Evolutionary conservation across 2,113 vertebrate species (phyloP), one percentile per base, ranked within the genome.

Genomic region (Emydocephalus ijimae): DNA sequence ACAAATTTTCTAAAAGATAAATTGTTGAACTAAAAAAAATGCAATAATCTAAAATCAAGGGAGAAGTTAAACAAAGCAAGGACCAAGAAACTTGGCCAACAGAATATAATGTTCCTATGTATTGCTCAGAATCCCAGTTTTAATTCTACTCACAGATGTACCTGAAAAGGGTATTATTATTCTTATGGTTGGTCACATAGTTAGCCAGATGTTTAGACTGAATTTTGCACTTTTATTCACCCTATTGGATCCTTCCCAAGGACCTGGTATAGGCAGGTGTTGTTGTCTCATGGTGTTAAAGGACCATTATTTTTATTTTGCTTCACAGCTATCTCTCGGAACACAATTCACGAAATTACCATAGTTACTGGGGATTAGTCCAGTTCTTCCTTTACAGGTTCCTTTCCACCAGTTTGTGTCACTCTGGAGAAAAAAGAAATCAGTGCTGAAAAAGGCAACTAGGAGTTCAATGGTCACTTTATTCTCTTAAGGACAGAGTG

Each of bases 381-480:
- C 99, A 55, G 98, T 99, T 95, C 98, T 97, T 95, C 99, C 99
- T 97, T 98, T 98, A 95, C 98, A 99, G 15, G 99, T 99, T 87
- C 99, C 99, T 95, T 99, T 99, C 99, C 99, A 99, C 99, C 99
- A 99, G 85, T 99, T 99, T 97, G 97, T 98, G 97, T 99, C 99
- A 97, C 98, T 99, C 99, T 99, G 95, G 10, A 94, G 50, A 93
- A 90, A 96, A 94, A 96, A 87, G 12, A 88, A 26, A 95, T 88
- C 93, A 50, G 23, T 90, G 20, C 55, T 64, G 39, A 52, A 95
- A 96, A 1, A 95, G 11, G 48, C 21, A 2, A 3, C 2, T n/a
- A 50, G 74, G 69, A 12, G 12, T 1, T 93, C 7, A 5, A 93
- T 23, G 43, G 94, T 20, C 88, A 15, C 91, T 92, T 5, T 43